Evolutionary conservation across 2,888 invertebrate genomes (phyloP), one percentile per base, ranked within the genome.

Genomic region (Heliconius ethilla): DNA sequence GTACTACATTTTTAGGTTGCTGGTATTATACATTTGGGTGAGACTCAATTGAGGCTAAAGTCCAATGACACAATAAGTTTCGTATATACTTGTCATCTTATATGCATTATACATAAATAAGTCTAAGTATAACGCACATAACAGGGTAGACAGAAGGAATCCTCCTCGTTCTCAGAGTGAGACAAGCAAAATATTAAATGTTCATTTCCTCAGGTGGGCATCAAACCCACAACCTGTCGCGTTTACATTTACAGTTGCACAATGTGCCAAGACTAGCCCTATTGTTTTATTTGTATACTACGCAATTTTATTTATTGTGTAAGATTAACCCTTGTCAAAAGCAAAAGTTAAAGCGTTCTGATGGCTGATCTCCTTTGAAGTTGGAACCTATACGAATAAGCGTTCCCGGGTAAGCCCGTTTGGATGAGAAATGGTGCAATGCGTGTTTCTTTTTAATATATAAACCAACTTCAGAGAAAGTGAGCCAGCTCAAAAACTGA

Each of bases 331-430:
- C 25, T 45, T 69, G 40, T 69, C 69, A 69, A 40, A 69, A 25
- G 13, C 40, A 25, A 67, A 69, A 45, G 69, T 67, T 37, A 67
- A 37, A 37, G 11, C n/a, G 67, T 9, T 40, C 69, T 45, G 45
- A 69, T 69, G 45, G 40, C 45, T 69, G 69, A 45, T 69, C 69
- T 25, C 69, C 69, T 69, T 69, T 69, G 69, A 40, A 69, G 40
- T 69, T 69, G 15, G 9, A 25, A 69, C 45, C 40, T 27, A 37
- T 11, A 18, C 40, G 69, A 45, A 25, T 45, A 15, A 15, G 40
- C n/a, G 25, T 25, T 29, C 27, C 27, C n/a, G 25, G 11, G n/a
- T 67, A 67, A 67, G 67, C 67, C 67, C 40, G 40, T 67, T 40
- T 40, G 25, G 15, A 45, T 45, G 25, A 27, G 6, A 18, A 40